phyloP scores from a whole-genome alignment of 2,888 invertebrate genomes.

The Ischnura elegans region DNA sequence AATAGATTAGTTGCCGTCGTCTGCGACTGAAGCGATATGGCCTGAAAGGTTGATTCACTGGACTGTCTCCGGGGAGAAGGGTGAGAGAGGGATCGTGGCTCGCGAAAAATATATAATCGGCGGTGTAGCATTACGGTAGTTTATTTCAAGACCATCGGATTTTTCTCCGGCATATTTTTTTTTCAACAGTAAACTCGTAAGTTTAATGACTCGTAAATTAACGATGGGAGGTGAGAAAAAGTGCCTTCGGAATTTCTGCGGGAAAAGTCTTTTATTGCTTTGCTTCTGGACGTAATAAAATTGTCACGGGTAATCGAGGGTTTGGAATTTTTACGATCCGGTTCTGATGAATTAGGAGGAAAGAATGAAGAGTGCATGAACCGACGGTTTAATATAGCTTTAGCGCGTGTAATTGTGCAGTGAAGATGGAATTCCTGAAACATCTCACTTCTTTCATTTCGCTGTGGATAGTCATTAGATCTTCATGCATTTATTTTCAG shows the following conservation, averaged over 20 bases:
- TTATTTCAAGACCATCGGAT: constrained; percentile 2
- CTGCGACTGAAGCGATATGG: constrained; percentile 44
- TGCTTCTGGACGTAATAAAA: constrained; percentile 28
- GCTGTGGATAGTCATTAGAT: background rate
- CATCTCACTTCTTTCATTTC: background rate
- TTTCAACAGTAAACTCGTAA: too few relatives aligned
- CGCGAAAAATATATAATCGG: constrained; percentile 40
- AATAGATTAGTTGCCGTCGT: constrained; percentile 58
- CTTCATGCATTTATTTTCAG: background rate
- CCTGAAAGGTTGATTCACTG: constrained; percentile 40
- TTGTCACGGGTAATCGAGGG: background rate
- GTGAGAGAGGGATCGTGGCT: background rate
- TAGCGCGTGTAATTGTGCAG: background rate
- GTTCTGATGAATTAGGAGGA: background rate
- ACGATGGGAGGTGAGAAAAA: constrained; percentile 6
- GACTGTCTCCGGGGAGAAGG: background rate
- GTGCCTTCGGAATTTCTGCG: constrained; percentile 8
- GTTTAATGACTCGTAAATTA: constrained; percentile 49
- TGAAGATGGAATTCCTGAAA: background rate
- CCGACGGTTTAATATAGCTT: background rate
- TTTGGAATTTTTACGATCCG: constrained; percentile 14
- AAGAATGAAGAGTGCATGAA: background rate
- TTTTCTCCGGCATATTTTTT: constrained; percentile 26
- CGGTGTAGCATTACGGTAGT: constrained; percentile 17
- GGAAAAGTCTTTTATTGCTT: constrained; percentile 15